Evolutionary conservation across 2,113 vertebrate genomes (phyloP).

Genomic region (Rhadina sibilatrix): DNA sequence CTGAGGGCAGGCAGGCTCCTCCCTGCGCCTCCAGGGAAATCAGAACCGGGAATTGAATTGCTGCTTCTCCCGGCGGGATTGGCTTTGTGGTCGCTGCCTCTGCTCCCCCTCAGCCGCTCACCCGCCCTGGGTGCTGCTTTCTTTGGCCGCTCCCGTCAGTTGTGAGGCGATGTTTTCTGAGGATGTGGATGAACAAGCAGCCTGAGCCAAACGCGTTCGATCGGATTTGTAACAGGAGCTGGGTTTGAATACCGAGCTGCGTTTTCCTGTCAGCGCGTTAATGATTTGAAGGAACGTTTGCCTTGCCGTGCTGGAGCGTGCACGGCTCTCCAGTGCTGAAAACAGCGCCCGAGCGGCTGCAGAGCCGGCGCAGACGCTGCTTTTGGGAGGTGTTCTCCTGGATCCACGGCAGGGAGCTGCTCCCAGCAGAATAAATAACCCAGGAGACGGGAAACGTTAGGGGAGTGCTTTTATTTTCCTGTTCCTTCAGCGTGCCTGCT

Average conservation of each 20-base stretch:
- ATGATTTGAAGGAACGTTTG: too few species aligned
- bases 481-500: neutral
- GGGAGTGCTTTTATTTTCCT: neutral
- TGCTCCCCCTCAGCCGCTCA: too few species aligned
- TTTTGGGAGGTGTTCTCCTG: neutral
- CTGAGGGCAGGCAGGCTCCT: neutral
- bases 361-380: neutral
- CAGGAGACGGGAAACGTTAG: neutral
- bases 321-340: too few species aligned
- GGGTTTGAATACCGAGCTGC: too few species aligned
- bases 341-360: too few species aligned
- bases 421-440: neutral
- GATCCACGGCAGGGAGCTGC: neutral
- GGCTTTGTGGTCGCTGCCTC: too few species aligned
- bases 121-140: neutral
- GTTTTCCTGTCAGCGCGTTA: too few species aligned
- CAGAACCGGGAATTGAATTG: rapidly evolving
- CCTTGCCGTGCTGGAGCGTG: too few species aligned
- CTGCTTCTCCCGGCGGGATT: neutral
- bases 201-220: too few species aligned
- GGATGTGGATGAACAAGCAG: neutral
- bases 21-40: neutral
- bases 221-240: too few species aligned
- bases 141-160: too few species aligned
- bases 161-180: too few species aligned